Conservation (phyloP, 2,113 vertebrate genomes). For the Trematomus loennbergii region DNA sequence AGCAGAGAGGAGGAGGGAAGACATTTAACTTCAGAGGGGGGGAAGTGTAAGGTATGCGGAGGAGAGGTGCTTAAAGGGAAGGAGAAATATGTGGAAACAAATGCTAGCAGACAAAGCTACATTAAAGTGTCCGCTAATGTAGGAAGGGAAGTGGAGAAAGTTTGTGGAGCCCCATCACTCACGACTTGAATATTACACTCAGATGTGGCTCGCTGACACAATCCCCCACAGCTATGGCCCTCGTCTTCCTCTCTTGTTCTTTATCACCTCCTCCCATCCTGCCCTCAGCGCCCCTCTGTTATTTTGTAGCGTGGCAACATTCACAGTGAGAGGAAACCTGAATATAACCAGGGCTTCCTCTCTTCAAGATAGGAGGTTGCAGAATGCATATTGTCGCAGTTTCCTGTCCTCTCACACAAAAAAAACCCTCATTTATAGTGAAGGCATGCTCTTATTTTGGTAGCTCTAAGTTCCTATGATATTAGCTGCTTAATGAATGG, state of each 20-base stretch:
- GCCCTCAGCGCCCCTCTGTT: slow-evolving; percentile 37
- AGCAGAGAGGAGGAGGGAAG: slow-evolving; percentile 12
- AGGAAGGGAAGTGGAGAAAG: slow-evolving; percentile 29
- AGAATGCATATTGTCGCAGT: slow-evolving; percentile 3
- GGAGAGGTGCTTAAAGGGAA: not conserved
- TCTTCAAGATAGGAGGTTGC: not conserved
- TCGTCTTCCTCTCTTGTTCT: slow-evolving; percentile 27
- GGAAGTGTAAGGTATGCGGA: slow-evolving; percentile 6
- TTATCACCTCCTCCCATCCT: slow-evolving; percentile 42
- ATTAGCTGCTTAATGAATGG: not conserved
- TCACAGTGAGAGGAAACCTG: slow-evolving; percentile 59
- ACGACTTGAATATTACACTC: slow-evolving; percentile 10
- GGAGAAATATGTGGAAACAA: slow-evolving; percentile 6
- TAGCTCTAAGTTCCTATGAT: not conserved
- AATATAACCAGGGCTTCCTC: slow-evolving; percentile 44
- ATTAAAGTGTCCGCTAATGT: not conserved
- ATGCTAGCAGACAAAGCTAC: slow-evolving; percentile 5
- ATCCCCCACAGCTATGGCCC: slow-evolving; percentile 4
- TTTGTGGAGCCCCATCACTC: slow-evolving; percentile 32
- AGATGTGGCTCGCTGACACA: not conserved
- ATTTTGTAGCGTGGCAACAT: slow-evolving; percentile 55
- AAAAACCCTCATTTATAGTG: not conserved
- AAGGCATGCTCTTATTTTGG: not conserved
- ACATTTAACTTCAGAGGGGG: slow-evolving; percentile 57
- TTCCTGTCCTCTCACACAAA: not conserved